phyloP scores from a whole-genome alignment of 1,140 invertebrate species.

The Euborellia annulipes region DNA sequence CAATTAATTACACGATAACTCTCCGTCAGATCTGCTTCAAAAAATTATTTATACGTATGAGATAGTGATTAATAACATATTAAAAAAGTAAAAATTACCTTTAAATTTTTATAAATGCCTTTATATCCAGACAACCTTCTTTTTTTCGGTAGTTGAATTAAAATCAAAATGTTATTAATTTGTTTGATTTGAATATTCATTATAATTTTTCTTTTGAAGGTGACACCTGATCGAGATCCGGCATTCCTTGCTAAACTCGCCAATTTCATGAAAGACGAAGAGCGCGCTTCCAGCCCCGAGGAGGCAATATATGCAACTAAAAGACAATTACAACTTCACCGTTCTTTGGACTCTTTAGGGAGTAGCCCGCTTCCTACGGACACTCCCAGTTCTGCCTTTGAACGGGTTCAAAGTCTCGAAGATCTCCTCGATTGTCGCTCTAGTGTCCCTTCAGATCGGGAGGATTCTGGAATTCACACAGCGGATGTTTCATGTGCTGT shows the following conservation, averaged over 20 bases:
- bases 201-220: neutral
- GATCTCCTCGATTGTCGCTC: neutral
- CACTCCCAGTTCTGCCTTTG: conserved; percentile 32
- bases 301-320: conserved; percentile 16
- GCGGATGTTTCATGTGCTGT: conserved; percentile 59
- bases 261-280: conserved; percentile 14
- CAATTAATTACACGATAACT: too few species aligned
- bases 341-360: conserved; percentile 47
- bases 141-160: too few species aligned
- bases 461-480: conserved; percentile 68
- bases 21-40: too few species aligned
- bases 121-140: too few species aligned
- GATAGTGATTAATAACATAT: too few species aligned
- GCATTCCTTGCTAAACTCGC: conserved; percentile 10
- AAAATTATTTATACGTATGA: too few species aligned
- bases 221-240: conserved; percentile 11
- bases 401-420: conserved; percentile 46
- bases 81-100: too few species aligned
- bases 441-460: conserved; percentile 35
- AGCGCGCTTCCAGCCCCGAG: conserved; percentile 13
- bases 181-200: too few species aligned
- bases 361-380: conserved; percentile 29
- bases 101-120: too few species aligned
- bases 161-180: too few species aligned
- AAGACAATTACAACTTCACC: conserved; percentile 25